A percentile compares a stretch with the other conserved stretches of the same genome.
Evolutionary conservation across 2,888 invertebrate species (phyloP).

Genomic region (Troilus luridus): DNA sequence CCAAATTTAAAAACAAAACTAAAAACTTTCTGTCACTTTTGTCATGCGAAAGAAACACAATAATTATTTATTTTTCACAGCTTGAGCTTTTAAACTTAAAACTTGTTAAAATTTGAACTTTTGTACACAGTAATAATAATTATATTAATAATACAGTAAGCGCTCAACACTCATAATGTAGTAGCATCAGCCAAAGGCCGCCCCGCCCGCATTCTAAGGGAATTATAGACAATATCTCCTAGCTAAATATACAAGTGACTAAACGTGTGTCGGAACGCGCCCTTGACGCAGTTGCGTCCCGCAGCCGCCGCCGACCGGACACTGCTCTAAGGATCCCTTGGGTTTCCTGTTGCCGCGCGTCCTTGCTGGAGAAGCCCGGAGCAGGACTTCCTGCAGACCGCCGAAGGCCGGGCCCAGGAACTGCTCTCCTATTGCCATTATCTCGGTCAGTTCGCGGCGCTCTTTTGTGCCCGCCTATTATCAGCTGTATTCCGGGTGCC

Average conservation of each 20-base stretch:
- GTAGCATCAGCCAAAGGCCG: no score
- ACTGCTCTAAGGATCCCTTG: neutral
- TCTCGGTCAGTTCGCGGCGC: neutral
- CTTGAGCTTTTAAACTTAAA: neutral
- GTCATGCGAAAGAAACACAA: no score
- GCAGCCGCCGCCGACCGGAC: neutral
- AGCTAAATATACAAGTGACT: no score
- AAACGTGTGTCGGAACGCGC: neutral
- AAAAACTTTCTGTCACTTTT: no score
- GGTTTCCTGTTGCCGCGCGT: neutral
- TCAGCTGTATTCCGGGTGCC: neutral
- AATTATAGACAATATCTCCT: no score
- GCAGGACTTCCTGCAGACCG: slow-evolving; percentile 23
- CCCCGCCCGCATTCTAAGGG: no score
- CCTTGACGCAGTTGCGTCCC: neutral
- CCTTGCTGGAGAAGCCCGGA: neutral
- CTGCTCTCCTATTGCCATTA: neutral
- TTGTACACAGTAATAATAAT: no score
- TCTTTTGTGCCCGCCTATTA: neutral
- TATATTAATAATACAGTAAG: no score
- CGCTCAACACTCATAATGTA: no score
- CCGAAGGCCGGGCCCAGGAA: slow-evolving; percentile 1
- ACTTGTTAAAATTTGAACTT: no score
- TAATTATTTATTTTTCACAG: neutral
- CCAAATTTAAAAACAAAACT: no score